Conservation (phyloP, 2,797 vertebrate genomes). For the Catharus ustulatus region DNA sequence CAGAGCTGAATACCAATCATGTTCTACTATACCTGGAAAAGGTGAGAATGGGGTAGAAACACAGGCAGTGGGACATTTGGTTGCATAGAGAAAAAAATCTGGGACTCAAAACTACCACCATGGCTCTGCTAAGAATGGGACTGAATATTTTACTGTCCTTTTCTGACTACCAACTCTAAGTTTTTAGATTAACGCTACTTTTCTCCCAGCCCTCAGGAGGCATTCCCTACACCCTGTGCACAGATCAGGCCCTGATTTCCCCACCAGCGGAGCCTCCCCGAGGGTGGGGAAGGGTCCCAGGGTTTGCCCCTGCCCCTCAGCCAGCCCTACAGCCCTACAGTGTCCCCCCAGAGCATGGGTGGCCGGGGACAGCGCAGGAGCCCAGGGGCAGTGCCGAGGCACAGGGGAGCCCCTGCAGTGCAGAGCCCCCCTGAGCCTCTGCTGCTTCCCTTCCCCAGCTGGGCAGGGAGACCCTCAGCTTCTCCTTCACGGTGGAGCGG, state of each 20-base stretch:
- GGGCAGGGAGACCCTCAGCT: constrained; percentile 16
- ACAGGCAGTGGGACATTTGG: too few species aligned
- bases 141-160: not conserved
- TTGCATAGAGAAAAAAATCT: not conserved
- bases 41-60: constrained; percentile 32
- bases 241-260: not conserved
- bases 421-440: too few species aligned
- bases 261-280: not conserved
- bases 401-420: too few species aligned
- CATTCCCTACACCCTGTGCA: too few species aligned
- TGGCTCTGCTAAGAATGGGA: not conserved
- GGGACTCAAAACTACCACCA: not conserved
- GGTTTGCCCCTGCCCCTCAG: not conserved
- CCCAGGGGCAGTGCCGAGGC: too few species aligned
- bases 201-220: not conserved
- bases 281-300: not conserved
- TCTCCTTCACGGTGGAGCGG: constrained; percentile 48
- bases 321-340: not conserved
- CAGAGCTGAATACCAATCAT: constrained; percentile 60
- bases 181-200: not conserved
- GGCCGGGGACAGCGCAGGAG: fast-evolving
- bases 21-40: constrained; percentile 74
- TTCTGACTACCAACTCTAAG: not conserved
- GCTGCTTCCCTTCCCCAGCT: constrained; percentile 36
- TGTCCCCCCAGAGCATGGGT: too few species aligned